A percentile compares a stretch with the other conserved stretches of the same genome.
These are phyloP conservation scores for Arctocebus calabarensis DNA, from an alignment of 2,797 vertebrate species.

Conservation along the genomic window DNA sequence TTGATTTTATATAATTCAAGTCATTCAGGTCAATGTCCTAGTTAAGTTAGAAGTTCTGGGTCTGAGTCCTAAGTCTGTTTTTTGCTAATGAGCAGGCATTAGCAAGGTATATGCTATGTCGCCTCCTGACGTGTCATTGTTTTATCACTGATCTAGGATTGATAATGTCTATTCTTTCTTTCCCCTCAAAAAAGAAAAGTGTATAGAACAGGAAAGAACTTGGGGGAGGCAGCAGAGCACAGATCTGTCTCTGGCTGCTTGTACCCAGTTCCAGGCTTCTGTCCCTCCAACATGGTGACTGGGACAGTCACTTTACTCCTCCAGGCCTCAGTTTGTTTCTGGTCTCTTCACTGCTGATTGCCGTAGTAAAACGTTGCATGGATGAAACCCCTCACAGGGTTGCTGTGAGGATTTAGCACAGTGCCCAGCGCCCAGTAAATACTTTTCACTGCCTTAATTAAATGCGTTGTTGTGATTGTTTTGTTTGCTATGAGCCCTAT, in stretches of 20 bases:
- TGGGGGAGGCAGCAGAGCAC: not conserved
- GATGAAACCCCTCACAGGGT: no score
- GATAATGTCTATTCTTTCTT: not conserved
- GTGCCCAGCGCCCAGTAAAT: not conserved
- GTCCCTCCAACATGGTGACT: not conserved
- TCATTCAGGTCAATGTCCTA: not conserved
- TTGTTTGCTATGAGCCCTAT: not conserved
- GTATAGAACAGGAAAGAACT: not conserved
- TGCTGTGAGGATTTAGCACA: not conserved
- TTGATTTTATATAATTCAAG: not conserved
- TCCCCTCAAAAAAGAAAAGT: not conserved
- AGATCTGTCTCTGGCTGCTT: not conserved
- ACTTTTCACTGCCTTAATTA: not conserved
- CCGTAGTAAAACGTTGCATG: no score
- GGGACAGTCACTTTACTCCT: not conserved
- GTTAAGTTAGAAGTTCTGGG: not conserved
- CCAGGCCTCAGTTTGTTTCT: constrained; percentile 11
- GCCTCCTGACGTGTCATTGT: not conserved
- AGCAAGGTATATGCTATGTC: not conserved
- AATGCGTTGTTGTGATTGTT: not conserved
- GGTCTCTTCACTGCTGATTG: not conserved
- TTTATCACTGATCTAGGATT: not conserved
- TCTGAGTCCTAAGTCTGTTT: constrained; percentile 24
- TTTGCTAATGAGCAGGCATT: not conserved
- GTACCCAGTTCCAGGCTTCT: not conserved